Percentiles rank a stretch among this genome's conserved stretches.
Conservation (phyloP, 2,797 vertebrate species). For the Euthynnus affinis region DNA sequence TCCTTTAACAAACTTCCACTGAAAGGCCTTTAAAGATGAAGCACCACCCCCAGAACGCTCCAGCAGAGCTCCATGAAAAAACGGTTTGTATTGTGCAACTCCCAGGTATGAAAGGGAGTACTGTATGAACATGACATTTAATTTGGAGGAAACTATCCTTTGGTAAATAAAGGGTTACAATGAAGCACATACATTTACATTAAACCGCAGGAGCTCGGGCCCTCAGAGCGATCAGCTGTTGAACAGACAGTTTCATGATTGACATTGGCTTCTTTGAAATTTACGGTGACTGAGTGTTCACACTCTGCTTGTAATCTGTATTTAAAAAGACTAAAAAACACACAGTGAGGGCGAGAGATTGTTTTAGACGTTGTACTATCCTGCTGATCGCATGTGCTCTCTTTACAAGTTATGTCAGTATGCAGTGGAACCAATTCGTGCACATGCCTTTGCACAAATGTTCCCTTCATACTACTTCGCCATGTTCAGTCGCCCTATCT, state of each 20-base stretch:
- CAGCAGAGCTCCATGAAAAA: background rate
- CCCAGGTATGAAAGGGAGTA: constrained; percentile 1
- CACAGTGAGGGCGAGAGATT: no score
- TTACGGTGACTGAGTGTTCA: background rate
- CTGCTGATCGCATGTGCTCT: background rate
- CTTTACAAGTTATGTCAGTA: no score
- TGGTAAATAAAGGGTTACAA: constrained; percentile 2
- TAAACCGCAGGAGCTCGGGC: background rate
- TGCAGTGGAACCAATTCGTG: background rate
- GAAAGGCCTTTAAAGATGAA: background rate
- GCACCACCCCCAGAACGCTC: background rate
- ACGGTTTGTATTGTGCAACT: background rate
- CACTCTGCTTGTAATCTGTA: background rate
- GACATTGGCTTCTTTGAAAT: background rate
- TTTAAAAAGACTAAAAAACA: background rate
- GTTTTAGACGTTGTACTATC: background rate
- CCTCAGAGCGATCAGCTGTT: background rate
- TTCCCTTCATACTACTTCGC: background rate
- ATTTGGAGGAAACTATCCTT: background rate
- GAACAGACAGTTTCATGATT: background rate
- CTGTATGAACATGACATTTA: background rate
- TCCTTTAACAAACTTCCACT: background rate
- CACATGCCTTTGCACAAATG: background rate
- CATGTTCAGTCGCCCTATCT: background rate
- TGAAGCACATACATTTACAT: background rate